phyloP scores from a whole-genome alignment of 2,797 vertebrate species.

The Chaunax sp. region DNA sequence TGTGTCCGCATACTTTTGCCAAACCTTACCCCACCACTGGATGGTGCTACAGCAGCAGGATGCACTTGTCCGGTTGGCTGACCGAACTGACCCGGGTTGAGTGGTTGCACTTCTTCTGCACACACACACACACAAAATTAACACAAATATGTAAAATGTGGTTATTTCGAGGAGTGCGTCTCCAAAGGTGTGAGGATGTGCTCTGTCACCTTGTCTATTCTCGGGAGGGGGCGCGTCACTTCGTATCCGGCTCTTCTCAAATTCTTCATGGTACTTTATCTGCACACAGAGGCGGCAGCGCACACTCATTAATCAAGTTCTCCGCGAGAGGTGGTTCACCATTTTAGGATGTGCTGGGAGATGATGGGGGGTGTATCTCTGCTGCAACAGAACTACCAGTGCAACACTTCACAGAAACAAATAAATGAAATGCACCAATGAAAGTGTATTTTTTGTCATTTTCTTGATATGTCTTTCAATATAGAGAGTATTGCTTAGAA shows the following conservation, averaged over 20 bases:
- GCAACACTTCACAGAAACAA: not conserved
- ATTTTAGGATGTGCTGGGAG: slow-evolving; percentile 49
- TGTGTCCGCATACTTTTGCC: not conserved
- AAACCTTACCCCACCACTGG: slow-evolving; percentile 76
- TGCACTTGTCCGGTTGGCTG: slow-evolving; percentile 62
- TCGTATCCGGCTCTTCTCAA: slow-evolving; percentile 92
- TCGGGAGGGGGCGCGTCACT: slow-evolving; percentile 82
- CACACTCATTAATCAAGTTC: slow-evolving; percentile 15
- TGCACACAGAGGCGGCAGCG: slow-evolving; percentile 50
- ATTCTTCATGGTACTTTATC: slow-evolving; percentile 98
- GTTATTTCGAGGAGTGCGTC: not conserved
- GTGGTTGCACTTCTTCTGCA: slow-evolving; percentile 54
- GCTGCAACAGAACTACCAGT: not conserved
- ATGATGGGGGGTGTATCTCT: not conserved
- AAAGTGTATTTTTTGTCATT: not conserved
- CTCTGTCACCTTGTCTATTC: slow-evolving; percentile 73
- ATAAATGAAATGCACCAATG: not conserved
- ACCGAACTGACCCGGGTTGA: slow-evolving; percentile 48
- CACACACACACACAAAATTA: not conserved
- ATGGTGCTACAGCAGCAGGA: slow-evolving; percentile 70
- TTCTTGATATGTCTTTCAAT: not conserved
- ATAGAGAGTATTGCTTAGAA: not conserved
- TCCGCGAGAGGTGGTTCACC: slow-evolving; percentile 14
- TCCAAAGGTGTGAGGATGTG: not conserved
- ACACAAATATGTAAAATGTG: not conserved